Evolutionary conservation across 92 coral and sea anemone genomes (phyloP).

Genomic region (Heteractis magnifica): DNA sequence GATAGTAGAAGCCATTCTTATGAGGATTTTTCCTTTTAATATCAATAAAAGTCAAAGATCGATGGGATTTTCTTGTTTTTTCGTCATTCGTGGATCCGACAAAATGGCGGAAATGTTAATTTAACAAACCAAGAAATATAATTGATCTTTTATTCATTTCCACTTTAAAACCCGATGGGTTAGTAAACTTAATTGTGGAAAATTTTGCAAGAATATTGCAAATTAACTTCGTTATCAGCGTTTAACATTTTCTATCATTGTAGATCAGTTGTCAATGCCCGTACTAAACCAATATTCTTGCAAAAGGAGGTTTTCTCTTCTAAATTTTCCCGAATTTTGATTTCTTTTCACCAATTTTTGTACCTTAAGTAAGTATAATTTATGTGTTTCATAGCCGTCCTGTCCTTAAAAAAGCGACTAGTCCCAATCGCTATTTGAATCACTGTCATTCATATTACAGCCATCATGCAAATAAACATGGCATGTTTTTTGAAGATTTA

Average conservation of each 20-base stretch:
- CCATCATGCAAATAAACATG: too few relatives aligned
- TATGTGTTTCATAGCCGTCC: too few relatives aligned
- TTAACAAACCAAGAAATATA: background rate
- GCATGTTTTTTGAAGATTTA: too few relatives aligned
- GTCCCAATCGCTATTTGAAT: too few relatives aligned
- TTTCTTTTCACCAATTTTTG: too few relatives aligned
- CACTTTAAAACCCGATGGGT: background rate
- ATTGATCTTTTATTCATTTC: background rate
- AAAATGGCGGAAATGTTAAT: background rate
- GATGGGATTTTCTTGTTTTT: background rate
- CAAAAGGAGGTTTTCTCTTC: background rate
- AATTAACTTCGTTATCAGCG: background rate
- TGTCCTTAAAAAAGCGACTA: too few relatives aligned
- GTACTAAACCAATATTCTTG: background rate
- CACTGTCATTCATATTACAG: too few relatives aligned
- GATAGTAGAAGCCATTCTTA: background rate
- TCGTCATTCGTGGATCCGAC: background rate
- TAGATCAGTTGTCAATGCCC: background rate
- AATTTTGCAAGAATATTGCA: too few relatives aligned
- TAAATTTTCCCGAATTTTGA: background rate
- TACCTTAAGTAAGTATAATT: too few relatives aligned
- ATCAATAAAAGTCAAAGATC: background rate
- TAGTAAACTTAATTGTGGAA: background rate
- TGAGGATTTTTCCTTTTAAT: background rate
- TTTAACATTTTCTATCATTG: background rate